phyloP scores from a whole-genome alignment of 2,797 vertebrate genomes.

The Peromyscus melanophrys region DNA sequence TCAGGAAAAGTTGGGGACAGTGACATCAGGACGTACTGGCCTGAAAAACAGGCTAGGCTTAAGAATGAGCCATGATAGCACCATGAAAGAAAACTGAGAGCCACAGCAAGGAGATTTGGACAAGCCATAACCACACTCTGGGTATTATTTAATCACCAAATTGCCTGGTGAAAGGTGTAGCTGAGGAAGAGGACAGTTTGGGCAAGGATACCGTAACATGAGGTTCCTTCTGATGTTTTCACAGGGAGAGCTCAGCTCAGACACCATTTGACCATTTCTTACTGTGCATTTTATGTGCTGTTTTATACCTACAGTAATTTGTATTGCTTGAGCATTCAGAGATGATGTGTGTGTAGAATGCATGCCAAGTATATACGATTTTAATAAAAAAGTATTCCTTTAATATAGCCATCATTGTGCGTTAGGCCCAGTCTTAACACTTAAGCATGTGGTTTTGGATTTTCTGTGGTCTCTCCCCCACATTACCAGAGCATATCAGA shows the following conservation, averaged over 20 bases:
- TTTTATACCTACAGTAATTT: slow-evolving; percentile 20
- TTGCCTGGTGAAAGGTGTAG: neutral
- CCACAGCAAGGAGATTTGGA: neutral
- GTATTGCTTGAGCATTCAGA: neutral
- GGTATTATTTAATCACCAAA: neutral
- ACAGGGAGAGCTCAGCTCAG: neutral
- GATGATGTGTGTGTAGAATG: neutral
- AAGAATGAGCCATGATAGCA: neutral
- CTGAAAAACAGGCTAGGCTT: neutral
- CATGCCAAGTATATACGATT: neutral
- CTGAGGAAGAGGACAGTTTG: neutral
- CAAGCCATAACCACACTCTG: neutral
- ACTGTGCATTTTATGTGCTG: neutral
- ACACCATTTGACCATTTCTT: neutral
- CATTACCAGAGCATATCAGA: neutral
- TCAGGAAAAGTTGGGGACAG: neutral
- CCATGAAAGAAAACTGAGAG: neutral
- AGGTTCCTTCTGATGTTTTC: neutral
- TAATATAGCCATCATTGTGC: neutral
- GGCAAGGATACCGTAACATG: fast-evolving
- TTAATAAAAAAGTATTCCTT: neutral
- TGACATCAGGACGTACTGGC: neutral
- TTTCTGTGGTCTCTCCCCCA: neutral
- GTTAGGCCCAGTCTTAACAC: neutral
- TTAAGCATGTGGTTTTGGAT: neutral